Evolutionary conservation across 2,888 invertebrate genomes (phyloP), one percentile per base, ranked within the genome.

Genomic region (Scelioninae gen. 1): DNA sequence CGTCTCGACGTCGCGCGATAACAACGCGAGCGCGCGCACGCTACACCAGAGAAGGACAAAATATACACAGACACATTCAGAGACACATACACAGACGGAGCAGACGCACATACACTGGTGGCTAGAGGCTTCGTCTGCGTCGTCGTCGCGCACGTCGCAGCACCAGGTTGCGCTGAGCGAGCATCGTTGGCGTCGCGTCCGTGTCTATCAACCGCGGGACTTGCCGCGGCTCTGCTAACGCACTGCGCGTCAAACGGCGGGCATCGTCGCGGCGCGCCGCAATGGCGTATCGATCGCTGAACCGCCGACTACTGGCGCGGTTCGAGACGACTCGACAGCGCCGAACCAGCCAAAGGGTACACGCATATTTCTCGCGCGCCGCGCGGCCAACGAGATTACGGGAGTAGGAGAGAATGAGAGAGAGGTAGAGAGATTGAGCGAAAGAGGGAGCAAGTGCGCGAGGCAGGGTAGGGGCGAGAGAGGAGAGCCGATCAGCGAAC

Each of bases 201-300:
- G 71, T 55, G 74, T 23, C 56, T 75, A 38, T 63, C 76, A 65
- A 34, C 58, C 60, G 86, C 84, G 56, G n/a, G n/a, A n/a, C n/a
- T n/a, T n/a, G n/a, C n/a, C n/a, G n/a, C n/a, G n/a, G n/a, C n/a
- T n/a, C n/a, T n/a, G n/a, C n/a, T n/a, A n/a, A n/a, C n/a, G n/a
- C 71, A 77, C 83, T 83, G 83, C 77, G 82, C 87, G 86, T 85
- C 81, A 86, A 85, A 85, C 58, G 85, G 82, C 86, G 86, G 87
- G 88, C 88, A 87, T 66, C 34, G 60, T 88, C 87, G 88, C 87
- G 87, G 86, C 86, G 89, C 88, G 89, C 89, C 88, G 87, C 87
- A 90, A 89, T 89, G 90, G 90, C 90, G 90, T 91, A 91, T 91
- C 89, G 91, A 91, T 91, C 91, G 90, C 76, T 60, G 51, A 76